phyloP scores from a whole-genome alignment of 2,113 vertebrate genomes.

The Rhynchomys soricoides region DNA sequence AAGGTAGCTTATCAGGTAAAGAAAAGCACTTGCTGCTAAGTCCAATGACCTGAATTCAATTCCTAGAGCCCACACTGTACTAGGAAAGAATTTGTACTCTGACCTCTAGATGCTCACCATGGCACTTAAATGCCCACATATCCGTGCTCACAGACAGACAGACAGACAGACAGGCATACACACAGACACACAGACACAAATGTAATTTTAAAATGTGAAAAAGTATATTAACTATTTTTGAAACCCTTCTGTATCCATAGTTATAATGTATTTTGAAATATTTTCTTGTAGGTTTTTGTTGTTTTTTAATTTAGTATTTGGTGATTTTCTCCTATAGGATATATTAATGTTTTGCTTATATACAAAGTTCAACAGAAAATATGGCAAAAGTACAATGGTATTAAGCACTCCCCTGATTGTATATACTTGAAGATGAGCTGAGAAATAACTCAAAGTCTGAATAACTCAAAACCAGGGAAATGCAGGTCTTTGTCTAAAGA shows the following conservation, averaged over 20 bases:
- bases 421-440: neutral
- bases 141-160: neutral
- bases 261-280: neutral
- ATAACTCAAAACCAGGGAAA: neutral
- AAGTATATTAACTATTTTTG: neutral
- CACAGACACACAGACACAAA: neutral
- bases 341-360: neutral
- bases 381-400: neutral
- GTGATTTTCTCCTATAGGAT: neutral
- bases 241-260: neutral
- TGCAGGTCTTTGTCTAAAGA: neutral
- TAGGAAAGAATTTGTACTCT: neutral
- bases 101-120: neutral
- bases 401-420: neutral
- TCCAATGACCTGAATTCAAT: neutral
- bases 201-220: neutral
- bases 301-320: neutral
- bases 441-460: neutral
- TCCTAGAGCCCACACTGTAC: neutral
- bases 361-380: neutral
- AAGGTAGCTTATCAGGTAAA: neutral
- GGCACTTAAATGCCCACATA: neutral
- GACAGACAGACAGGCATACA: neutral
- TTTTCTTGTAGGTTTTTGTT: neutral
- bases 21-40: neutral